These are phyloP conservation scores for Thymelicus lineola DNA, from an alignment of 2,888 invertebrate species.

Conservation along the genomic window DNA sequence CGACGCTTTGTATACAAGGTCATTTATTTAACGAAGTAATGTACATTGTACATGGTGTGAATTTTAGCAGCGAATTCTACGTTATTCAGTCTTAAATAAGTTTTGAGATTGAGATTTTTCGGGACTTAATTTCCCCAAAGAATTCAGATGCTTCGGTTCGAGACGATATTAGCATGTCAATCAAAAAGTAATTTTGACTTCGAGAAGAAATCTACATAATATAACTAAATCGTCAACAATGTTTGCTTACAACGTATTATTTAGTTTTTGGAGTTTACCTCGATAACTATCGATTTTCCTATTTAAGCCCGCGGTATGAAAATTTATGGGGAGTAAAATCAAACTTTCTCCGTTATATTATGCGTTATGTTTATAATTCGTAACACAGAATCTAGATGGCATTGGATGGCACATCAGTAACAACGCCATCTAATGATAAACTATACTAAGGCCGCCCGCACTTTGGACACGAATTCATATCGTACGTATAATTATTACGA, in stretches of 20 bases:
- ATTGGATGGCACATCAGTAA: no score
- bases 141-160: conserved; percentile 40
- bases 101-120: conserved; percentile 40
- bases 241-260: conserved; percentile 30
- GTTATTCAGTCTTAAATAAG: conserved; percentile 37
- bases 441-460: no score
- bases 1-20: conserved; percentile 5
- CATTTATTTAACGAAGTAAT: background rate
- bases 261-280: no score
- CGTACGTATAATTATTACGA: no score
- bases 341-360: no score
- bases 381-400: no score
- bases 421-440: no score
- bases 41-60: conserved; percentile 4
- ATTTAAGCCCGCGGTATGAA: no score
- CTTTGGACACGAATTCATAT: no score
- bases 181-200: conserved; percentile 39
- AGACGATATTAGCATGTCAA: conserved; percentile 40
- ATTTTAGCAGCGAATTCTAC: conserved; percentile 1
- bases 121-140: conserved; percentile 42
- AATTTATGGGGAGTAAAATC: no score
- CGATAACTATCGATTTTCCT: no score
- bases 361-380: no score
- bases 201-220: conserved; percentile 16
- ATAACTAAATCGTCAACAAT: conserved; percentile 25